These are phyloP conservation scores for Prunella himalayana DNA, from an alignment of 2,113 vertebrate genomes.

Conservation along the genomic window DNA sequence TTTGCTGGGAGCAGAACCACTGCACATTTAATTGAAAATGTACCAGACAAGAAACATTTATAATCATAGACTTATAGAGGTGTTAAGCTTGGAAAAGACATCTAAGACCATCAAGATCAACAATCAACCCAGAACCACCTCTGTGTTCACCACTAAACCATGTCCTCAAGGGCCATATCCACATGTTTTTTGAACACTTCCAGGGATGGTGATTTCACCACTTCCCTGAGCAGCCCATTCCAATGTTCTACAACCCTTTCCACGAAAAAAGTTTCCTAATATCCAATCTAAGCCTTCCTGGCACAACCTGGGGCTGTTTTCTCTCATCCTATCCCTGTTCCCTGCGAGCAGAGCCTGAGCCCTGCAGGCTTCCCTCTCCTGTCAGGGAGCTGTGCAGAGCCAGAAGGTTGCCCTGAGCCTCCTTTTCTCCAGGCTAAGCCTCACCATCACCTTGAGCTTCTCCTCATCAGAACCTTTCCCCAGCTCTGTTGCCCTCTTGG, in stretches of 20 bases:
- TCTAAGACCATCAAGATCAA: neutral
- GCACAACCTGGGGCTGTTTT: fast-evolving
- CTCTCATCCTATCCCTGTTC: neutral
- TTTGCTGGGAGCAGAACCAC: neutral
- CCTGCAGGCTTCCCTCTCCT: neutral
- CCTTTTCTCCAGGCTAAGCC: neutral
- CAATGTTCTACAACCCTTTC: neutral
- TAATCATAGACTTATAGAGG: neutral
- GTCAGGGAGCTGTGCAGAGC: neutral
- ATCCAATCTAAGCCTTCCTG: neutral
- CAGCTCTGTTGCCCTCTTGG: neutral
- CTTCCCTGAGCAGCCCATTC: neutral
- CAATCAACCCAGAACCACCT: neutral
- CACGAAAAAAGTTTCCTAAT: fast-evolving
- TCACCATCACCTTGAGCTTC: neutral
- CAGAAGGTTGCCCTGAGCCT: neutral
- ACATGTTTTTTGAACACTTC: neutral
- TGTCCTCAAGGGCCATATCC: neutral
- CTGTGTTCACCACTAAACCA: neutral
- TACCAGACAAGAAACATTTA: neutral
- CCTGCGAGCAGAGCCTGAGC: fast-evolving
- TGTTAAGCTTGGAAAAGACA: neutral
- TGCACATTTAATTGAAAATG: neutral
- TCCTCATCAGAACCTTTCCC: neutral
- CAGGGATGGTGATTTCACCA: neutral